A percentile compares a stretch with the other conserved stretches of the same genome.
Conservation (phyloP, 2,113 vertebrate species). For the Hippocampus guttulatus region DNA sequence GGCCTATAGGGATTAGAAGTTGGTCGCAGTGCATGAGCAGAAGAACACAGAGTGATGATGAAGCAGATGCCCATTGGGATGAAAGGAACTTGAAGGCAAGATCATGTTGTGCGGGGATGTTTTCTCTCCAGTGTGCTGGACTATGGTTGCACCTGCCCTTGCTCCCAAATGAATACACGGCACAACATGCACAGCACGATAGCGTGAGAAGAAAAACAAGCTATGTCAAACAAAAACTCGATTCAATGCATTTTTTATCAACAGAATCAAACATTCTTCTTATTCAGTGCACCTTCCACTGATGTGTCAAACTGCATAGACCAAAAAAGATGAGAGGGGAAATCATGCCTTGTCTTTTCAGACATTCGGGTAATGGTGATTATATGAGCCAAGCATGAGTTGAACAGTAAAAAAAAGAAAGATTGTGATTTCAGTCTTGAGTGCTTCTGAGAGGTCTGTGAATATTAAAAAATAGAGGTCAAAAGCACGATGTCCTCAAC, state of each 20-base stretch:
- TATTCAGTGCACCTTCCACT: slow-evolving; percentile 5
- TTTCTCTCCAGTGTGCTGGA: slow-evolving; percentile 52
- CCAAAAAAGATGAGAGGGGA: slow-evolving; percentile 36
- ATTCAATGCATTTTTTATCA: not conserved
- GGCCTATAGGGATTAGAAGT: slow-evolving; percentile 7
- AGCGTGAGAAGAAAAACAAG: not conserved
- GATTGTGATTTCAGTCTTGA: slow-evolving; percentile 56
- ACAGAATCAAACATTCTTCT: slow-evolving; percentile 42
- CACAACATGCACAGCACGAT: slow-evolving; percentile 26
- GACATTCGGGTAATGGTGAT: slow-evolving; percentile 33
- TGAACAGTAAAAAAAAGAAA: too few relatives aligned
- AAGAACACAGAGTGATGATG: slow-evolving; percentile 35
- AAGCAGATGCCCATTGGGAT: slow-evolving; percentile 42
- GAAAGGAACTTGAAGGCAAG: slow-evolving; percentile 51
- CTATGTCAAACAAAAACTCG: not conserved
- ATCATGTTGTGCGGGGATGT: slow-evolving; percentile 57
- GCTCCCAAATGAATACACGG: slow-evolving; percentile 35
- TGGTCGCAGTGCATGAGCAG: slow-evolving; percentile 23
- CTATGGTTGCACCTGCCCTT: slow-evolving; percentile 57
- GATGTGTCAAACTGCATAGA: slow-evolving; percentile 20
- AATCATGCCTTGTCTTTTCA: slow-evolving; percentile 53
- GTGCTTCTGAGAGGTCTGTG: slow-evolving; percentile 58
- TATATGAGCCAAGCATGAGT: too few relatives aligned
- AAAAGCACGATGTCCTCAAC: slow-evolving; percentile 52
- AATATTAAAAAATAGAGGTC: slow-evolving; percentile 65